Base-by-base conservation (phyloP, 2,113 vertebrate genomes). In the Carlito syrichta region DNA sequence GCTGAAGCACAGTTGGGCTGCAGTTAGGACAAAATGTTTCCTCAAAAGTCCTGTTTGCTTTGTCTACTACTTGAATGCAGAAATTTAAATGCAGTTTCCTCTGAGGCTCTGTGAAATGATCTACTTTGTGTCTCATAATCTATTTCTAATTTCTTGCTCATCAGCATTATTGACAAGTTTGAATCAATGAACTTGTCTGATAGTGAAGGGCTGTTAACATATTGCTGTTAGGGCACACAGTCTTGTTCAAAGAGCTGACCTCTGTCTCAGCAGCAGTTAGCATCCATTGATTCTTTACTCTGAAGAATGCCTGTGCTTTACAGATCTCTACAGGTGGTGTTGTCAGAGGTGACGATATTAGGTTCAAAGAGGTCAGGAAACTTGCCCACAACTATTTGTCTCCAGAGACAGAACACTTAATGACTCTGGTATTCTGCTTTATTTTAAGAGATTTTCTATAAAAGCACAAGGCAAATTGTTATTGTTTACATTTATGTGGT, bases 191-290 rank as follows among this genome's bases (percentile, higher is more conserved):
- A 11, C n/a, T 20, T 25, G 1, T 69, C 45, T 3, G 32, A 25
- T 0, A 3, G 3, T 25, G 25, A 11, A 0, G 22, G 8, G n/a
- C 27, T 20, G 52, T 20, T 4, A 8, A 0, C 13, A 13, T 4
- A 0, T 8, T 10, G 52, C 35, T 7, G 14, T 6, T 13, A 6
- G n/a, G 13, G 32, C 1, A 10, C 4, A 0, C 5, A 0, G 45
- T 2, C 6, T 6, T 6, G 9, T 3, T 0, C 0, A 0, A 12
- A 71, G 32, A 38, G 27, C 60, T n/a, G 3, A 10, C 6, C 19
- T 45, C 20, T 11, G 20, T 52, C 58, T 45, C 88, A 8, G 17
- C 3, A 5, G 77, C 13, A 1, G 48, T 1, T 4, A 1, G 10
- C 4, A 5, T 2, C 8, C 9, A 9, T 66, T 2, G 54, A 7